Conservation (phyloP, 2,113 vertebrate species). For the Melanerpes aurifrons region DNA sequence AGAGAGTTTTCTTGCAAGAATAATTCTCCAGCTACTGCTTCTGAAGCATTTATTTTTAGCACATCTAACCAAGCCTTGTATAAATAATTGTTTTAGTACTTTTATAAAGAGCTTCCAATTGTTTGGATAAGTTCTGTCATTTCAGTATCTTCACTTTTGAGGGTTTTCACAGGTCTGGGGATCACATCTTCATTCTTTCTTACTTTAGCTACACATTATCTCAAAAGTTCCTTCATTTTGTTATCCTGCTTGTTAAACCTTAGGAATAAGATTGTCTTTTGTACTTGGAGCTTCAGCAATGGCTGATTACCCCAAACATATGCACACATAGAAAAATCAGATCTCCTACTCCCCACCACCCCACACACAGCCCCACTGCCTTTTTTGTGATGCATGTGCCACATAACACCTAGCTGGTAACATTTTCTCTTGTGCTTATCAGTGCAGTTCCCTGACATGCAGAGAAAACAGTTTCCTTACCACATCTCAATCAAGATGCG, state of each 20-base stretch:
- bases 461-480: not conserved
- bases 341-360: accelerated
- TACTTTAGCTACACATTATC: not conserved
- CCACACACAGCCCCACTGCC: too few relatives aligned
- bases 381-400: not conserved
- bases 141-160: not conserved
- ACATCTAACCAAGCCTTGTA: not conserved
- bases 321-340: not conserved
- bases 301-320: not conserved
- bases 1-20: not conserved
- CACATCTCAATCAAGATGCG: not conserved
- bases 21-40: not conserved
- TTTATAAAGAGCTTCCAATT: not conserved
- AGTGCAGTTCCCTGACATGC: not conserved
- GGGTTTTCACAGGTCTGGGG: not conserved
- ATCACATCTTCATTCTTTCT: not conserved
- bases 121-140: not conserved
- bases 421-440: not conserved
- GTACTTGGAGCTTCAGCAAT: not conserved
- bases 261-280: not conserved
- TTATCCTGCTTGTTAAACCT: not conserved
- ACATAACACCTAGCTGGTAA: not conserved
- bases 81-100: not conserved
- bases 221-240: not conserved
- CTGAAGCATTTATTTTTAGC: not conserved